phyloP scores from a whole-genome alignment of 1,140 invertebrate genomes.

The Drosophila melanogaster region Release_6_plus_ISO1_MT NT_033777.3:8914501-8915000 shows the following conservation, averaged over 20 bases:
- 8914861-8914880: constrained; percentile 55
- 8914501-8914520: constrained; percentile 48
- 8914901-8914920: constrained; percentile 52
- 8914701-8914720: constrained; percentile 35
- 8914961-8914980: constrained; percentile 5
- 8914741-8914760: constrained; percentile 42
- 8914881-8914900: constrained; percentile 80
- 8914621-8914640: constrained; percentile 18
- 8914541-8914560: constrained; percentile 30
- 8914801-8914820: not conserved
- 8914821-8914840: constrained; percentile 1
- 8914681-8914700: constrained; percentile 39
- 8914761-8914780: constrained; percentile 60
- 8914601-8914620: constrained; percentile 40
- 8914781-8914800: constrained; percentile 28
- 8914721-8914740: constrained; percentile 28
- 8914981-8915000: constrained; percentile 23
- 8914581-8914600: constrained; percentile 37
- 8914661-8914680: constrained; percentile 30
- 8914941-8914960: constrained; percentile 9
- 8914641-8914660: constrained; percentile 15
- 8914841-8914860: constrained; percentile 64
- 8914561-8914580: constrained; percentile 23
- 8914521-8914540: constrained; percentile 18
- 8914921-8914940: constrained; percentile 74